Evolutionary conservation across 2,888 invertebrate genomes (phyloP).

Genomic region (Cylindroiulus punctatus): DNA sequence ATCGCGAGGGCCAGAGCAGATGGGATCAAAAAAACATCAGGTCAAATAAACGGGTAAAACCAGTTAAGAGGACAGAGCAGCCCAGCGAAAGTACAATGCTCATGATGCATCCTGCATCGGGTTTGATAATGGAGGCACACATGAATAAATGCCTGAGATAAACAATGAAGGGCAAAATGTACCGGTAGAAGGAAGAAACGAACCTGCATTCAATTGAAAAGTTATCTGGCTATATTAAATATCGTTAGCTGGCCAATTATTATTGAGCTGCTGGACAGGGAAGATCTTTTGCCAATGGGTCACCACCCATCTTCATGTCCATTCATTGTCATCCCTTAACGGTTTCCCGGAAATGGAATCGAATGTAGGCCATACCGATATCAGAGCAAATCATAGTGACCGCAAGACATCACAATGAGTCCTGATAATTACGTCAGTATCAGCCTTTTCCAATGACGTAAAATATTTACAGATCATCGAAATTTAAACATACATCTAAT

Average conservation of each 20-base stretch:
- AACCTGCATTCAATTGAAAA: not conserved
- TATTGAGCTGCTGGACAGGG: not conserved
- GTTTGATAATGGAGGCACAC: constrained; percentile 14
- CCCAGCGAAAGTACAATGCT: not conserved
- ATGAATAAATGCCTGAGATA: not conserved
- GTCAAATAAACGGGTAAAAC: constrained; percentile 34
- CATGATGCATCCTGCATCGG: not conserved
- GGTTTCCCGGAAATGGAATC: not conserved
- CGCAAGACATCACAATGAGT: not conserved
- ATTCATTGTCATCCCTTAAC: not conserved
- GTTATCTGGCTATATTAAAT: not conserved
- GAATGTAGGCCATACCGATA: constrained; percentile 5
- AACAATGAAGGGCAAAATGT: constrained; percentile 23
- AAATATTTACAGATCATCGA: not conserved
- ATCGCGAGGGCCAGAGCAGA: not conserved
- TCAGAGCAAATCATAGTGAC: not conserved
- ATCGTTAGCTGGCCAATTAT: not conserved
- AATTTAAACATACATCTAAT: no score
- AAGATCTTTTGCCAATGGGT: not conserved
- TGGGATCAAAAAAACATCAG: not conserved
- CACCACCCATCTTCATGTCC: not conserved
- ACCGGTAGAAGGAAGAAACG: not conserved
- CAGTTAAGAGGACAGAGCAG: not conserved
- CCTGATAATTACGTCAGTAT: not conserved
- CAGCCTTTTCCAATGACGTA: not conserved